A percentile compares a stretch with the other conserved stretches of the same genome.
Conservation (phyloP, 2,888 invertebrate genomes). For the Andricus curvator region DNA sequence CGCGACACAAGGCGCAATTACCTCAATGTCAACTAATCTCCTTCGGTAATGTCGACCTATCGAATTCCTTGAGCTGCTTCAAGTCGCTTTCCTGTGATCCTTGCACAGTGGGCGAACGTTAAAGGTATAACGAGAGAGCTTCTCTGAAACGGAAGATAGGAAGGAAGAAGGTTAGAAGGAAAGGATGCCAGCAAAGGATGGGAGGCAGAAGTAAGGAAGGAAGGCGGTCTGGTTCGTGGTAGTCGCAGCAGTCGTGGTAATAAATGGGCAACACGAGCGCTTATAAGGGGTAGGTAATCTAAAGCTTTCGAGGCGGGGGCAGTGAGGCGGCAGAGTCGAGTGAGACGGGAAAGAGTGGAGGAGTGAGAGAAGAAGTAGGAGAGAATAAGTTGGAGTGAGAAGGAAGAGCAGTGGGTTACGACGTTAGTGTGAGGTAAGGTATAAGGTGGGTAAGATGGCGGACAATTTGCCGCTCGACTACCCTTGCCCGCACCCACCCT, state of each 20-base stretch:
- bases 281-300: slow-evolving; percentile 75
- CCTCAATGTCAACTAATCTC: slow-evolving; percentile 55
- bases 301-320: slow-evolving; percentile 59
- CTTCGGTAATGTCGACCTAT: slow-evolving; percentile 37
- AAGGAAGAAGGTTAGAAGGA: slow-evolving; percentile 52
- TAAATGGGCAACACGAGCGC: slow-evolving; percentile 78
- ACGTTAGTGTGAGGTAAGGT: slow-evolving; percentile 70
- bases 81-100: slow-evolving; percentile 45
- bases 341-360: slow-evolving; percentile 54
- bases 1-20: slow-evolving; percentile 45
- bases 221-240: slow-evolving; percentile 64
- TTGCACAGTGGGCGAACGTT: slow-evolving; percentile 50
- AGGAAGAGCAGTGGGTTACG: slow-evolving; percentile 53
- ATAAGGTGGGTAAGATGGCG: slow-evolving; percentile 78
- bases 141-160: slow-evolving; percentile 44
- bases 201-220: slow-evolving; percentile 48
- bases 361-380: slow-evolving; percentile 47
- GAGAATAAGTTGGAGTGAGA: slow-evolving; percentile 51
- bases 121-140: slow-evolving; percentile 50
- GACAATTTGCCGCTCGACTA: slow-evolving; percentile 79
- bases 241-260: slow-evolving; percentile 73
- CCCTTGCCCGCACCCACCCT: slow-evolving; percentile 74
- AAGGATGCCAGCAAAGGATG: slow-evolving; percentile 53
- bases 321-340: slow-evolving; percentile 52
- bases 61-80: slow-evolving; percentile 47